Evolutionary conservation across 2,888 invertebrate genomes (phyloP), one percentile per base, ranked within the genome.

Genomic region (Tridacna crocea): DNA sequence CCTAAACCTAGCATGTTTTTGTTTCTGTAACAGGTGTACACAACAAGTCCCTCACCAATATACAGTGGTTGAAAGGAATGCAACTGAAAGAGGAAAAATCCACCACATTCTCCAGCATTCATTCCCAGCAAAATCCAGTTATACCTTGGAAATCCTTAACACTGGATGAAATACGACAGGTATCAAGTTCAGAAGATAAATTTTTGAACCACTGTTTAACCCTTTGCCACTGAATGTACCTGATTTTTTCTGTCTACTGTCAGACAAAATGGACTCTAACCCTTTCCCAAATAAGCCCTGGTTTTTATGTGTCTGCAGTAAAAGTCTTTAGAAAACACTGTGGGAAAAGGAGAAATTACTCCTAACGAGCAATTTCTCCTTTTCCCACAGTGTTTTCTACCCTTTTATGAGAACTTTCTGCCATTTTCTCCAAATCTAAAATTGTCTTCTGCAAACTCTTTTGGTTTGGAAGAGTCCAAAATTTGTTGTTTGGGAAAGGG

Each of bases 11-110:
- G 2, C 36, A 36, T 36, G 8, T 36, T 36, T 36, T 36, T 36
- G 36, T 36, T 36, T 36, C 36, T 36, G 36, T 80, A 80, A 19
- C 63, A 87, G 89, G 79, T 61, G 73, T 76, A 11, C 79, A 90
- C 51, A 88, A 91, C 73, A 84, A 83, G 27, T 91, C 91, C 10
- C 79, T 91, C 75, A 90, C 91, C 58, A 91, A 90, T 76, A 91
- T 91, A 61, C 90, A 91, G 47, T 91, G 91, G 91, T 65, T 91
- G 78, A 88, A 89, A 51, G 89, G 87, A 22, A 88, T 88, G 72
- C 84, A 88, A 68, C 75, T 89, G 68, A 86, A 86, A 66, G 87
- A 87, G 13, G 84, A 85, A 26, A 84, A 84, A 66, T 72, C 77
- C 61, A 46, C 76, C 15, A 47, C 78, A 0, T 26, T 55, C 17